Percentiles rank a stretch among this genome's conserved stretches.
Conservation (phyloP, 2,113 vertebrate genomes). For the Ceyx melanurus region DNA sequence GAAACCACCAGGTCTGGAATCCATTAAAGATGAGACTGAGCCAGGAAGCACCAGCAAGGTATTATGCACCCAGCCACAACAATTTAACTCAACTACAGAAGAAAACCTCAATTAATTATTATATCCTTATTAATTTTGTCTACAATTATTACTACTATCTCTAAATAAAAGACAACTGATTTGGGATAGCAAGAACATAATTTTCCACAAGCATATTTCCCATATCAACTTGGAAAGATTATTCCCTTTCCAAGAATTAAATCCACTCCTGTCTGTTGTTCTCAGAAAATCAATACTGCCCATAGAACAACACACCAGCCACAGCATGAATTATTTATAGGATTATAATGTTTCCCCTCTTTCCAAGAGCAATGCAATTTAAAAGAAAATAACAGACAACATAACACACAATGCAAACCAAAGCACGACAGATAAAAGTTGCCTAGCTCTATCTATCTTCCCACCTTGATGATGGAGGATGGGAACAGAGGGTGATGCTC, state of each 20-base stretch:
- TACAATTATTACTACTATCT: neutral
- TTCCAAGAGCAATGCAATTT: neutral
- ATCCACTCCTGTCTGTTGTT: neutral
- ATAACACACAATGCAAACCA: neutral
- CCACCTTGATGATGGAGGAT: neutral
- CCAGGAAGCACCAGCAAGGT: conserved; percentile 11
- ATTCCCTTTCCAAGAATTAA: conserved; percentile 31
- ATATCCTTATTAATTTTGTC: neutral
- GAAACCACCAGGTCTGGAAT: conserved; percentile 67
- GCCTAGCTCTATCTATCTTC: neutral
- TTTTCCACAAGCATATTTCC: neutral
- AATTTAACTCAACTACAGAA: conserved; percentile 24
- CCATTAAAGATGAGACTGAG: conserved; percentile 44
- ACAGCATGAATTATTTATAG: neutral
- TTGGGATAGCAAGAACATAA: neutral
- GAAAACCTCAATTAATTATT: conserved; percentile 16
- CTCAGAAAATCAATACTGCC: neutral
- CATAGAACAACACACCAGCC: neutral
- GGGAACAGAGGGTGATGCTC: neutral
- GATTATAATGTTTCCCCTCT: neutral
- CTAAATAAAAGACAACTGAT: neutral
- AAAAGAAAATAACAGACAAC: neutral
- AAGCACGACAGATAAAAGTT: neutral
- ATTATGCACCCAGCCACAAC: conserved; percentile 26
- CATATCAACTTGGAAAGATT: neutral